Evolutionary conservation across 2,113 vertebrate species (phyloP).

Genomic region (Thermophis baileyi): DNA sequence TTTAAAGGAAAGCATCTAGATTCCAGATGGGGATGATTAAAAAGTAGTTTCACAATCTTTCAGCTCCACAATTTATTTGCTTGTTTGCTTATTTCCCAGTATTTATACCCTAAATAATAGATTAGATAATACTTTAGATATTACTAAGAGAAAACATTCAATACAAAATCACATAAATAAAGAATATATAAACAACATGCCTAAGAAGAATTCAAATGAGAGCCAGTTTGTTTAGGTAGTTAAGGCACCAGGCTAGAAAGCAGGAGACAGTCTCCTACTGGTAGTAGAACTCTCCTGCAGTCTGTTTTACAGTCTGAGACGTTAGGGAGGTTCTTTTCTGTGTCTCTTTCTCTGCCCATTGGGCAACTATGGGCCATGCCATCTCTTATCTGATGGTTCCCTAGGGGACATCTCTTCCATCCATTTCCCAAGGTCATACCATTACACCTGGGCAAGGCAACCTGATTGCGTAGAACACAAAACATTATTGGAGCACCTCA

Average conservation of each 20-base stretch:
- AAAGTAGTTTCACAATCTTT: not conserved
- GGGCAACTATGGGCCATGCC: not conserved
- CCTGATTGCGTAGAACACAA: not conserved
- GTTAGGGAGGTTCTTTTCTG: not conserved
- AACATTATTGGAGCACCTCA: not conserved
- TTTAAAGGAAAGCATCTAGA: not conserved
- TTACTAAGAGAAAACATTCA: not conserved
- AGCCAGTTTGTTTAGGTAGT: not conserved
- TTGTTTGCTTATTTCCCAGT: not conserved
- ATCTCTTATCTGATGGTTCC: not conserved
- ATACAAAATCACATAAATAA: not conserved
- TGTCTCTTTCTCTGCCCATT: not conserved
- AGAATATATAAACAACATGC: not conserved
- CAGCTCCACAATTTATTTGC: not conserved
- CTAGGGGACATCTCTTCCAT: not conserved
- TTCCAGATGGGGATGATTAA: not conserved
- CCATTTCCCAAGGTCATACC: not conserved
- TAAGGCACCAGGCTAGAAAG: not conserved
- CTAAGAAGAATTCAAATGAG: not conserved
- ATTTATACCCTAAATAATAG: not conserved
- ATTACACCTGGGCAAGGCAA: not conserved
- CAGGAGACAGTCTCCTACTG: not conserved
- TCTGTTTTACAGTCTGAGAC: not conserved
- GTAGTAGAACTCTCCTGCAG: not conserved
- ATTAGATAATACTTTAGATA: not conserved